Evolutionary conservation across 2,797 vertebrate genomes (phyloP), one percentile per base, ranked within the genome.

Genomic region (Cyprinella venusta): DNA sequence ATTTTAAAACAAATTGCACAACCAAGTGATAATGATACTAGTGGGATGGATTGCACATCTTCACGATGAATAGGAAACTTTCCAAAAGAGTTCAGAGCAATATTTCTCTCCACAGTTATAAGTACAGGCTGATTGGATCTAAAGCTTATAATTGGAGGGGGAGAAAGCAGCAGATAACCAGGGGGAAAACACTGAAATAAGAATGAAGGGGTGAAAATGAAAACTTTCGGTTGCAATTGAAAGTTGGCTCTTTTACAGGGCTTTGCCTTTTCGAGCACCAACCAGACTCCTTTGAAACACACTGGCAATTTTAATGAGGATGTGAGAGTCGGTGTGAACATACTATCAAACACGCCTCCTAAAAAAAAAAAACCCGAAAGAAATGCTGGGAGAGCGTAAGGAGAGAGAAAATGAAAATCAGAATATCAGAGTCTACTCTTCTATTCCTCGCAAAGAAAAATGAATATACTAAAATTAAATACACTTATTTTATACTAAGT

Each of bases 51-150:
- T 38, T 72, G 15, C 24, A 64, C 56, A 38, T 72, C 40, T 45
- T 50, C 8, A 9, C 16, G 38, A 59, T 12, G 67, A 12, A 63
- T 45, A 64, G 38, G 9, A 86, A 90, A 91, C 82, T 88, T 90
- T 85, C 18, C 33, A n/a, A 68, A 87, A 76, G 86, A 85, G 80
- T 85, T 82, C 70, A 81, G 87, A 67, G 30, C 59, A 68, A 40
- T 61, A 42, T 82, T 71, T 75, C 21, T 71, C 50, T 80, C 89
- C 85, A 78, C 76, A 86, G 84, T 88, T 90, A 86, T 90, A 85
- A 87, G 87, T 90, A 90, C 76, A 87, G 86, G 85, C 82, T 84
- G 84, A 92, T 90, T 88, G 87, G 86, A 87, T 90, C 78, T 64
- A 81, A 85, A 89, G 88, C 87, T 76, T 84, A 89, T 92, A 91